Evolutionary conservation across 2,888 invertebrate species (phyloP).

Genomic region (Athalia circularis): DNA sequence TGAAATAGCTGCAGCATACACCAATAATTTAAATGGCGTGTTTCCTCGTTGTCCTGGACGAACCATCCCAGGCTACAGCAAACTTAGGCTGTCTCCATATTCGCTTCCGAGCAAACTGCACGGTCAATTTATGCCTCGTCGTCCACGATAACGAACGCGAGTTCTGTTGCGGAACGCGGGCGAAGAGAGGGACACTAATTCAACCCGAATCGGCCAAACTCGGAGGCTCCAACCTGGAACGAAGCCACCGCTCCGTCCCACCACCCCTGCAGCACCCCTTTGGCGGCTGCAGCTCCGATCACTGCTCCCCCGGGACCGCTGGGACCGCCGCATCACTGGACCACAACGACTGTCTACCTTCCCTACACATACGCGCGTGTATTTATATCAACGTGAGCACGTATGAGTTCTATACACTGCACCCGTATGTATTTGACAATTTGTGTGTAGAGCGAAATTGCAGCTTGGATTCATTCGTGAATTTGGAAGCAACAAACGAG

Average conservation of each 20-base stretch:
- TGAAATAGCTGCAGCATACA: not conserved
- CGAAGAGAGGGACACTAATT: conserved; percentile 41
- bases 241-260: conserved; percentile 40
- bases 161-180: conserved; percentile 43
- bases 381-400: not conserved
- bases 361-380: not conserved
- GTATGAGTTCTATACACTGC: not conserved
- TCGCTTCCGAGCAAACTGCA: conserved; percentile 43
- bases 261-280: conserved; percentile 32
- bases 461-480: too few relatives aligned
- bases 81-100: conserved; percentile 42
- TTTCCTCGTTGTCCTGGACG: not conserved
- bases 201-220: conserved; percentile 44
- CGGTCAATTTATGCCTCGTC: conserved; percentile 44
- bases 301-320: conserved; percentile 40
- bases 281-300: conserved; percentile 44
- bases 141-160: conserved; percentile 43
- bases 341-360: conserved; percentile 46
- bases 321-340: conserved; percentile 44
- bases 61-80: conserved; percentile 33
- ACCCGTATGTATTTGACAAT: too few relatives aligned
- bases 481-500: too few relatives aligned
- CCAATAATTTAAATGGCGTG: conserved; percentile 20
- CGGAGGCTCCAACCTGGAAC: conserved; percentile 41
- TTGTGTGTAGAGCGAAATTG: too few relatives aligned